Percentiles rank a stretch among this genome's conserved stretches.
phyloP scores from a whole-genome alignment of 2,888 invertebrate species.

The Adineta ricciae region DNA sequence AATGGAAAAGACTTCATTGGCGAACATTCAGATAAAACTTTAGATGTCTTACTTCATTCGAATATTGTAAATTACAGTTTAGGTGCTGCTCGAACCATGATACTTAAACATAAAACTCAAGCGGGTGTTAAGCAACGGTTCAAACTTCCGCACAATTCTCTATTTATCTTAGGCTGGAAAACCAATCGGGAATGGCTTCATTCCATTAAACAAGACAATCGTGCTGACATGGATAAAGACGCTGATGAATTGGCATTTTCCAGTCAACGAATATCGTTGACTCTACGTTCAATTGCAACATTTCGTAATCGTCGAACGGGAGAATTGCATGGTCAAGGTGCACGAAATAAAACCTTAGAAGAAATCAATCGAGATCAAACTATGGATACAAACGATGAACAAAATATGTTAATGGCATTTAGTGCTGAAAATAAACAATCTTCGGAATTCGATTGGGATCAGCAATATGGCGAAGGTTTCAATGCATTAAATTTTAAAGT shows the following conservation, averaged over 20 bases:
- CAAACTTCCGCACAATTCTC: slow-evolving; percentile 2
- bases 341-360: background rate
- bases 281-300: background rate
- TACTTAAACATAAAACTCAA: background rate
- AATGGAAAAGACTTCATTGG: background rate
- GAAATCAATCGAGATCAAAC: background rate
- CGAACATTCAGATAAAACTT: slow-evolving; percentile 10
- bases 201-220: background rate
- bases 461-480: background rate
- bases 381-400: background rate
- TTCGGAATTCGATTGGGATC: background rate
- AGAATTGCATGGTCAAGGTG: background rate
- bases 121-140: background rate
- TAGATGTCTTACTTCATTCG: background rate
- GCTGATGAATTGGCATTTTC: background rate
- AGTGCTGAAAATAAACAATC: background rate
- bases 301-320: background rate
- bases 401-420: background rate
- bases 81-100: background rate
- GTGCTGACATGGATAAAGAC: background rate
- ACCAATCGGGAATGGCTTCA: slow-evolving; percentile 6
- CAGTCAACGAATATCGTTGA: background rate
- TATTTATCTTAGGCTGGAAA: background rate
- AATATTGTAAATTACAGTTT: background rate
- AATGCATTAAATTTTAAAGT: background rate